Evolutionary conservation across 2,888 invertebrate genomes (phyloP).

Genomic region (Spodoptera exigua): DNA sequence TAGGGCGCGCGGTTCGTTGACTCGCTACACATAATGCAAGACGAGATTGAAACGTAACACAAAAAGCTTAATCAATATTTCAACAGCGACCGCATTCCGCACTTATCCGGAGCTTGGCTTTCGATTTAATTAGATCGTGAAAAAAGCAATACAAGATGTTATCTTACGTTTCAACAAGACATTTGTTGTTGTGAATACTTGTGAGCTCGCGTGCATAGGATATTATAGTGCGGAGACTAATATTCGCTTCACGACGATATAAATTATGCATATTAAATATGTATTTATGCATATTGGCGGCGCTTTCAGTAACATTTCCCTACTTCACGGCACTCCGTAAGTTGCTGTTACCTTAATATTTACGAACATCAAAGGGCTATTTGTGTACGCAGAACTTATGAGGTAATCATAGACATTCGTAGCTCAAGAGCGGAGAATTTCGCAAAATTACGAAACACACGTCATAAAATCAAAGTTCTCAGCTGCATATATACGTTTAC

Average conservation of each 20-base stretch:
- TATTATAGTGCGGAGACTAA: conserved; percentile 33
- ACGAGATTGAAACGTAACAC: conserved; percentile 61
- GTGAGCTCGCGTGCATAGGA: conserved; percentile 32
- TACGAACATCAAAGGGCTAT: conserved; percentile 51
- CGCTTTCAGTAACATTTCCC: conserved; percentile 34
- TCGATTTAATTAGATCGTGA: conserved; percentile 80
- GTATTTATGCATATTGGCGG: conserved; percentile 44
- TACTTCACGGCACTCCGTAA: conserved; percentile 36
- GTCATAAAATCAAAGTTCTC: conserved; percentile 48
- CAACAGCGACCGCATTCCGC: conserved; percentile 78
- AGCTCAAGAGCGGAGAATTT: conserved; percentile 46
- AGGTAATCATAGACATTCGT: conserved; percentile 51
- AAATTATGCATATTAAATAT: conserved; percentile 44
- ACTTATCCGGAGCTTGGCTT: conserved; percentile 72
- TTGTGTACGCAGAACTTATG: conserved; percentile 49
- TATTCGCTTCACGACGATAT: conserved; percentile 22
- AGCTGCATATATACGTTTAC: conserved; percentile 21
- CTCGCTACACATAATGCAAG: conserved; percentile 59
- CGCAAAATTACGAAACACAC: conserved; percentile 51
- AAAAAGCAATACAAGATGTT: conserved; percentile 66
- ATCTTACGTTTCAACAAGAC: conserved; percentile 46
- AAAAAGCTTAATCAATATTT: conserved; percentile 80
- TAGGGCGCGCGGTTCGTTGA: conserved; percentile 61
- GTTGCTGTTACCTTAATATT: conserved; percentile 50
- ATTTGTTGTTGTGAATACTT: conserved; percentile 47